Evolutionary conservation across 2,888 invertebrate species (phyloP).

Genomic region (Cryptocephalus moraei): DNA sequence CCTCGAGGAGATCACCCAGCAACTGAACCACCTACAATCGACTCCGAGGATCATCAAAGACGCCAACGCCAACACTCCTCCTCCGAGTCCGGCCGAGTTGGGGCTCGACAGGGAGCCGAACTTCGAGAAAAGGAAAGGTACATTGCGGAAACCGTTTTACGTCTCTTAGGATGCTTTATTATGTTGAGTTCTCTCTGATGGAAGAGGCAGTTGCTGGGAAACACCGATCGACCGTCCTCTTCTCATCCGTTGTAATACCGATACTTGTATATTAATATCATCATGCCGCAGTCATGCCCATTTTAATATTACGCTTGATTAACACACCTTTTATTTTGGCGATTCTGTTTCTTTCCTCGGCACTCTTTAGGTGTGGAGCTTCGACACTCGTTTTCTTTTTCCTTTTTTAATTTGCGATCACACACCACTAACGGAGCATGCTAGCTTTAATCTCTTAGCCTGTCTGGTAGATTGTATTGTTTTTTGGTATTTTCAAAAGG

Average conservation of each 20-base stretch:
- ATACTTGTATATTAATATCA: conserved; percentile 4
- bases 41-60: conserved; percentile 17
- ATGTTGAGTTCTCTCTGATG: too few relatives aligned
- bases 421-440: conserved; percentile 15
- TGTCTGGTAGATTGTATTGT: conserved; percentile 20
- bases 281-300: conserved; percentile 27
- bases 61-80: conserved; percentile 30
- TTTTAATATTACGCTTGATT: conserved; percentile 27
- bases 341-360: conserved; percentile 6
- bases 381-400: conserved; percentile 6
- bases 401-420: conserved; percentile 16
- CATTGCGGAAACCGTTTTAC: neutral
- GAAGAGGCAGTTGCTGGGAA: too few relatives aligned
- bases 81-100: conserved; percentile 35
- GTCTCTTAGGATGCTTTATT: too few relatives aligned
- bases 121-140: neutral
- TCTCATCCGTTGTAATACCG: too few relatives aligned
- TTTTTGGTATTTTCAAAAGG: conserved; percentile 24
- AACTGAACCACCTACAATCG: conserved; percentile 28
- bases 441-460: conserved; percentile 12
- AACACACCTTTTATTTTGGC: neutral
- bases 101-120: conserved; percentile 17
- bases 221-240: too few relatives aligned
- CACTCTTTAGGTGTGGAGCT: conserved; percentile 12
- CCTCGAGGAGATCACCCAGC: conserved; percentile 31